Evolutionary conservation across 2,797 vertebrate species (phyloP).

Genomic region (Stomatorhinus walkeri): DNA sequence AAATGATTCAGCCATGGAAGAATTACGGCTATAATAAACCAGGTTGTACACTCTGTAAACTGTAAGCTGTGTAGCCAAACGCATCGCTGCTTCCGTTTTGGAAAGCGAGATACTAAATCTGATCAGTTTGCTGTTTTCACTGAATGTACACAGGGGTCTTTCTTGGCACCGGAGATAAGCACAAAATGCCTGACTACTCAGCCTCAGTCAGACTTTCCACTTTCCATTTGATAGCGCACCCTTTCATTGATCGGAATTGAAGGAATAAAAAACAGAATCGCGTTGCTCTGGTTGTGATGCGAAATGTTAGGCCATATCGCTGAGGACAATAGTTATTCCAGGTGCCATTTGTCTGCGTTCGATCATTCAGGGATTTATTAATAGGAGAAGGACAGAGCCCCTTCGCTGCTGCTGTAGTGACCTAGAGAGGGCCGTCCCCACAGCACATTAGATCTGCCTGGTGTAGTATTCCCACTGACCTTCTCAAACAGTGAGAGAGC

Average conservation of each 20-base stretch:
- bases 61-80: neutral
- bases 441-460: neutral
- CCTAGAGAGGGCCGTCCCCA: neutral
- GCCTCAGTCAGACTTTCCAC: neutral
- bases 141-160: neutral
- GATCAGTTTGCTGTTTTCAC: neutral
- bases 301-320: neutral
- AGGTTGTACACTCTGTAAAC: neutral
- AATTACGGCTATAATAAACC: neutral
- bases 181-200: neutral
- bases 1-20: neutral
- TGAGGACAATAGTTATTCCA: neutral
- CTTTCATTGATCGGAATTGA: neutral
- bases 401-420: neutral
- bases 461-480: neutral
- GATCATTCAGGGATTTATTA: slow-evolving; percentile 16
- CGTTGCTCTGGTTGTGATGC: neutral
- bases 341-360: neutral
- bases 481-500: neutral
- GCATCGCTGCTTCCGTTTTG: neutral
- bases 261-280: neutral
- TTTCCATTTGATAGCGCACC: neutral
- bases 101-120: neutral
- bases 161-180: neutral
- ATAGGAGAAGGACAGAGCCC: slow-evolving; percentile 7